phyloP scores from a whole-genome alignment of 2,797 vertebrate species.

The Anguilla obscura region DNA sequence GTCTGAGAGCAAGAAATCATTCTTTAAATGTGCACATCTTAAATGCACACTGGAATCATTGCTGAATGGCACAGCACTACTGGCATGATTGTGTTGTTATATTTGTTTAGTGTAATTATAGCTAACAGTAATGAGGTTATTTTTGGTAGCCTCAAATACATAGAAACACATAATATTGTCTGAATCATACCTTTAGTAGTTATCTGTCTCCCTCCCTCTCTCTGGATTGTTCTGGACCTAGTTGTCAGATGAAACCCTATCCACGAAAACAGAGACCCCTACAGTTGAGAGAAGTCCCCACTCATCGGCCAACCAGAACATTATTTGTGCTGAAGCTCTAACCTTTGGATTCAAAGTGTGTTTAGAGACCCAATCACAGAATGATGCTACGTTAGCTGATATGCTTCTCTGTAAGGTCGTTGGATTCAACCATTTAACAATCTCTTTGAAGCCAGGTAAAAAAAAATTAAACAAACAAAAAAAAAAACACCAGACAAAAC shows the following conservation, averaged over 20 bases:
- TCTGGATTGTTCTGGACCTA: slow-evolving; percentile 43
- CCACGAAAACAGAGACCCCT: slow-evolving; percentile 4
- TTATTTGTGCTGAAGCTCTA: slow-evolving; percentile 40
- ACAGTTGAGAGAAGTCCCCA: slow-evolving; percentile 41
- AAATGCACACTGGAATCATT: background rate
- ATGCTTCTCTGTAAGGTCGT: slow-evolving; percentile 40
- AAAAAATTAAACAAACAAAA: background rate
- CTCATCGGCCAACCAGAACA: slow-evolving; percentile 26
- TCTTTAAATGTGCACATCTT: background rate
- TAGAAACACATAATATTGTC: background rate
- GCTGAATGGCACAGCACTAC: background rate
- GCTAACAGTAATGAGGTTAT: background rate
- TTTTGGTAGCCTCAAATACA: background rate
- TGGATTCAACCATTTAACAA: slow-evolving; percentile 48
- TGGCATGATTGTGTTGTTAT: background rate
- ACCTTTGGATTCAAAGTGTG: slow-evolving; percentile 53
- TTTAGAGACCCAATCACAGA: slow-evolving; percentile 47
- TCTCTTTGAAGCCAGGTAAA: slow-evolving; percentile 59
- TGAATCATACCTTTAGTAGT: background rate
- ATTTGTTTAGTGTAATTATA: background rate
- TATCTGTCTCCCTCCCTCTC: background rate
- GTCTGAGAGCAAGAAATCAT: background rate
- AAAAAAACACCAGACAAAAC: background rate
- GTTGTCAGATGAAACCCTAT: slow-evolving; percentile 39
- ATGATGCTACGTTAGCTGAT: slow-evolving; percentile 47